These are phyloP conservation scores for Trematomus loennbergii DNA, from an alignment of 2,113 vertebrate genomes.

Conservation along the genomic window DNA sequence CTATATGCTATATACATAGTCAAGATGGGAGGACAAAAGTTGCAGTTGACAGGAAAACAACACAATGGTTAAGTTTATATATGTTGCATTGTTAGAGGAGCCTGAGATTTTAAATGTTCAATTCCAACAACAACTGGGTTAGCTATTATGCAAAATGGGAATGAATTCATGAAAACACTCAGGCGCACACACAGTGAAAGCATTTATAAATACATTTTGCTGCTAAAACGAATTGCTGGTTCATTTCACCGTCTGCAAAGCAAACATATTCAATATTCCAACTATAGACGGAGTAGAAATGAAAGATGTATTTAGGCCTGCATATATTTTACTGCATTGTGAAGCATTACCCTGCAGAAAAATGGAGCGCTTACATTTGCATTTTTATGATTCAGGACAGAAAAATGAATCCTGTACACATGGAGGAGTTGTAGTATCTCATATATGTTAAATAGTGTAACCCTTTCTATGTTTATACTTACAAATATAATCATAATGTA, in stretches of 20 bases:
- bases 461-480: no score
- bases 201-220: constrained; percentile 34
- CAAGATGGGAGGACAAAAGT: no score
- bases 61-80: no score
- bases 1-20: no score
- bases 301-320: constrained; percentile 9
- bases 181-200: background rate
- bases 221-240: constrained; percentile 20
- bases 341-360: background rate
- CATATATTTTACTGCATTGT: background rate
- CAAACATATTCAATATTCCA: constrained; percentile 26
- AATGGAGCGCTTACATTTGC: constrained; percentile 11
- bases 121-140: no score
- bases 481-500: background rate
- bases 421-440: background rate
- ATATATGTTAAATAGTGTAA: background rate
- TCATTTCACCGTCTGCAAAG: background rate
- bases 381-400: background rate
- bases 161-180: no score
- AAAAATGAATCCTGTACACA: background rate
- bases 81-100: no score
- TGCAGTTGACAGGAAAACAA: no score
- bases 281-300: background rate
- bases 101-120: no score
- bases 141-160: no score